These are phyloP conservation scores for Triplophysa yarkandensis DNA, from an alignment of 2,797 vertebrate genomes.

Conservation along the genomic window DNA sequence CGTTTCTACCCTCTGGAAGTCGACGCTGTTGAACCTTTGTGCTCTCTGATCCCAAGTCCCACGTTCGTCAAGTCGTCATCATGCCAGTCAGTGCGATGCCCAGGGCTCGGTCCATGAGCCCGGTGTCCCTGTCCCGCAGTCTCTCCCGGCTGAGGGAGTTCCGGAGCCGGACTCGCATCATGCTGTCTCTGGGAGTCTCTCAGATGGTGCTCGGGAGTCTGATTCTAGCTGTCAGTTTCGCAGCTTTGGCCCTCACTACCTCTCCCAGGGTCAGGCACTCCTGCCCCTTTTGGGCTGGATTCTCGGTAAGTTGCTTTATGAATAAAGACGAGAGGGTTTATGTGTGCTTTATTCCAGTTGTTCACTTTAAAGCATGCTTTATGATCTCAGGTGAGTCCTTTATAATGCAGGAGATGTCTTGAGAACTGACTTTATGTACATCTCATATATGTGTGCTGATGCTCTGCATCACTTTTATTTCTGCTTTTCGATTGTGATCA, in stretches of 20 bases:
- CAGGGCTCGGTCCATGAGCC: conserved; percentile 81
- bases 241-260: conserved; percentile 94
- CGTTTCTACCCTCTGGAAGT: conserved; percentile 18
- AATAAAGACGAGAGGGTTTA: no score
- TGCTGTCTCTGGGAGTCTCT: conserved; percentile 92
- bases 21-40: conserved; percentile 21
- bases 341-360: no score
- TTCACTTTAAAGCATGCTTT: no score
- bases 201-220: conserved; percentile 97
- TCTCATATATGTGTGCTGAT: no score
- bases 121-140: conserved; percentile 86
- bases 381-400: no score
- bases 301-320: conserved; percentile 89
- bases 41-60: no score
- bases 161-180: conserved; percentile 87
- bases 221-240: conserved; percentile 96
- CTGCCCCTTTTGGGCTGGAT: conserved; percentile 97
- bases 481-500: no score
- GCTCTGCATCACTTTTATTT: no score
- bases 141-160: conserved; percentile 88
- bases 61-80: no score
- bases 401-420: no score
- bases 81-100: conserved; percentile 84
- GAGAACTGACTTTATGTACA: no score
- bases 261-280: conserved; percentile 95